Conservation (phyloP, 2,113 vertebrate genomes). For the Gadus chalcogrammus region DNA sequence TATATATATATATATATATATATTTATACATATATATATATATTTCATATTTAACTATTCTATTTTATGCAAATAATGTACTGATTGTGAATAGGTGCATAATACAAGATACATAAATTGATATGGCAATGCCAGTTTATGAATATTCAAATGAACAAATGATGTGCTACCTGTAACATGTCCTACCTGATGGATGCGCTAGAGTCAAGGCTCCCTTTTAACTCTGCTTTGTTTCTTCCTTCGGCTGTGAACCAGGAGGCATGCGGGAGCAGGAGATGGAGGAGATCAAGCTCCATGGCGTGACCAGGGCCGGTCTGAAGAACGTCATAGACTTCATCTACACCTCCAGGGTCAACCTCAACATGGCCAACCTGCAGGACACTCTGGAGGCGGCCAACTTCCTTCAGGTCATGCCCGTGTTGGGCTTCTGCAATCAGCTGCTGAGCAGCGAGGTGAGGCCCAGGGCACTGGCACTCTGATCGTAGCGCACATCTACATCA, state of each 20-base stretch:
- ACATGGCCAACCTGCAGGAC: constrained; percentile 74
- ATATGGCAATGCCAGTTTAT: no score
- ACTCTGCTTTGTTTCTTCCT: constrained; percentile 7
- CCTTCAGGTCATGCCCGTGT: constrained; percentile 77
- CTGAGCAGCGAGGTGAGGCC: constrained; percentile 75
- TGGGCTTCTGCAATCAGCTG: constrained; percentile 78
- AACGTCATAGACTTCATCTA: constrained; percentile 81
- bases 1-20: no score
- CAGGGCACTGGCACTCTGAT: no score
- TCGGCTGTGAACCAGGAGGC: constrained; percentile 59
- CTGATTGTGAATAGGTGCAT: no score
- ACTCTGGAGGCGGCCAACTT: constrained; percentile 80
- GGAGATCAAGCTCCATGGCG: constrained; percentile 78
- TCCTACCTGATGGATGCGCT: no score
- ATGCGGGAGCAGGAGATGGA: constrained; percentile 78
- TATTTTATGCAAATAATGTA: no score
- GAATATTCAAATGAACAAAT: no score
- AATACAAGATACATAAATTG: no score
- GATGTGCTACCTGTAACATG: no score
- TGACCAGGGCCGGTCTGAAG: constrained; percentile 71
- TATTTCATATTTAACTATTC: no score
- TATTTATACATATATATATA: no score
- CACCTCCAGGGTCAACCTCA: constrained; percentile 71
- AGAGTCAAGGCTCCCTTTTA: constrained; percentile 1
- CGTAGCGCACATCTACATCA: no score